Conservation (phyloP, 1,140 invertebrate species). For the Hyphantria cunea region DNA sequence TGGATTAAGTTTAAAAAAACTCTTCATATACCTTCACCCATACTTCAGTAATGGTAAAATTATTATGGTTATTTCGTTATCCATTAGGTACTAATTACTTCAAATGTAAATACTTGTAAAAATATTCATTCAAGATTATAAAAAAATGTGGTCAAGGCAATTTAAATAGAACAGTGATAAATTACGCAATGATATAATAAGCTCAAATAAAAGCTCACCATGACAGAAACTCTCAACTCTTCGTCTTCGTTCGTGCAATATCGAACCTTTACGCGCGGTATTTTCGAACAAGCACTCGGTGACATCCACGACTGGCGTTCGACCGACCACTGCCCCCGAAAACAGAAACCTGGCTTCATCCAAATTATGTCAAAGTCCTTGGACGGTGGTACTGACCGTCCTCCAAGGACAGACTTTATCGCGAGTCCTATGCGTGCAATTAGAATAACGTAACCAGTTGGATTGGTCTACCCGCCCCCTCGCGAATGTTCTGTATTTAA, state of each 20-base stretch:
- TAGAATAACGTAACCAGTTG: slow-evolving; percentile 30
- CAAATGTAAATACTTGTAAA: no score
- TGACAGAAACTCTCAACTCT: slow-evolving; percentile 61
- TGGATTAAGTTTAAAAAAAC: no score
- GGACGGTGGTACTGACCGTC: slow-evolving; percentile 63
- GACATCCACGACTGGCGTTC: slow-evolving; percentile 43
- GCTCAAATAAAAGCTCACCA: slow-evolving; percentile 54
- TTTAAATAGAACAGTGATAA: no score
- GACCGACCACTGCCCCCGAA: slow-evolving; percentile 60
- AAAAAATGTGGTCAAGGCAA: no score
- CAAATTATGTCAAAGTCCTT: slow-evolving; percentile 67
- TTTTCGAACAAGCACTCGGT: slow-evolving; percentile 46
- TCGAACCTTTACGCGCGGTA: slow-evolving; percentile 67
- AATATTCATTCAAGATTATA: no score
- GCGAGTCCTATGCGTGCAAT: slow-evolving; percentile 58
- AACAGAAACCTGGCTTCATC: slow-evolving; percentile 51
- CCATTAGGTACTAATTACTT: no score
- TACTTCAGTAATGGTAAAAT: no score
- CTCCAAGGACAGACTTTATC: slow-evolving; percentile 61
- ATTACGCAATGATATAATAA: background rate
- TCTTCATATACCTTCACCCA: no score
- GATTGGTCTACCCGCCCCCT: slow-evolving; percentile 42
- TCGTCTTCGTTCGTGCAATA: slow-evolving; percentile 66
- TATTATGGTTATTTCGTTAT: no score
- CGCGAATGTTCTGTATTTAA: slow-evolving; percentile 24